Evolutionary conservation across 2,888 invertebrate species (phyloP).

Genomic region (Pristionchus entomophagus): DNA sequence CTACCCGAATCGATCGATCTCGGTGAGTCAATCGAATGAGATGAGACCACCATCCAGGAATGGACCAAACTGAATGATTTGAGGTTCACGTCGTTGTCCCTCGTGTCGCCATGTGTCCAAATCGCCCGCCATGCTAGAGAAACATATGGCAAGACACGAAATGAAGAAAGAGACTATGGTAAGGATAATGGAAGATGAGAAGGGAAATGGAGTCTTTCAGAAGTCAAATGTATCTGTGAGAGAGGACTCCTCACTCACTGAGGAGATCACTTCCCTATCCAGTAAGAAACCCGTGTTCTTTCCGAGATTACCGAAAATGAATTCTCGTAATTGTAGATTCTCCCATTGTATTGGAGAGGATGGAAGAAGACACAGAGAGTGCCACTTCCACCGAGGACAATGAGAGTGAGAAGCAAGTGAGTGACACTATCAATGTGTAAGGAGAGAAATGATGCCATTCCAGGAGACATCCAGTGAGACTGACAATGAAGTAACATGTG

Average conservation of each 20-base stretch:
- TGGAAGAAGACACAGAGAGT: constrained; percentile 36
- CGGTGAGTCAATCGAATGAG: constrained; percentile 55
- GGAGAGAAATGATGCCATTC: not conserved
- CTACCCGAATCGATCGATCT: constrained; percentile 74
- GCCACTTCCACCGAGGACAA: constrained; percentile 41
- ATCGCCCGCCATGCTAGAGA: constrained; percentile 75
- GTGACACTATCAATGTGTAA: not conserved
- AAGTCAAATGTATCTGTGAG: not conserved
- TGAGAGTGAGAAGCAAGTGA: constrained; percentile 39
- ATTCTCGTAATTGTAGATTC: not conserved
- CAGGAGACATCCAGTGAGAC: constrained; percentile 6
- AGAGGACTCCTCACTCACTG: not conserved
- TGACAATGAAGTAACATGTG: not conserved
- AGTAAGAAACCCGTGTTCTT: not conserved
- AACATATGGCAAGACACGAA: constrained; percentile 71
- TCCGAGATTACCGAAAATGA: not conserved
- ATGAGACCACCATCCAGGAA: too few species aligned
- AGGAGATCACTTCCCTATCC: not conserved
- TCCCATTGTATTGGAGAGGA: constrained; percentile 27
- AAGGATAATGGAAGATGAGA: too few species aligned
- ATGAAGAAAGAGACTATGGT: constrained; percentile 41
- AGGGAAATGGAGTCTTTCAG: not conserved
- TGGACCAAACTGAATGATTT: too few species aligned
- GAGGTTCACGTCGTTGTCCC: constrained; percentile 73
- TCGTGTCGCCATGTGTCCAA: constrained; percentile 74